A percentile compares a stretch with the other conserved stretches of the same genome.
These are phyloP conservation scores for Plectrocnemia conspersa DNA, from an alignment of 1,140 invertebrate genomes.

Conservation along the genomic window DNA sequence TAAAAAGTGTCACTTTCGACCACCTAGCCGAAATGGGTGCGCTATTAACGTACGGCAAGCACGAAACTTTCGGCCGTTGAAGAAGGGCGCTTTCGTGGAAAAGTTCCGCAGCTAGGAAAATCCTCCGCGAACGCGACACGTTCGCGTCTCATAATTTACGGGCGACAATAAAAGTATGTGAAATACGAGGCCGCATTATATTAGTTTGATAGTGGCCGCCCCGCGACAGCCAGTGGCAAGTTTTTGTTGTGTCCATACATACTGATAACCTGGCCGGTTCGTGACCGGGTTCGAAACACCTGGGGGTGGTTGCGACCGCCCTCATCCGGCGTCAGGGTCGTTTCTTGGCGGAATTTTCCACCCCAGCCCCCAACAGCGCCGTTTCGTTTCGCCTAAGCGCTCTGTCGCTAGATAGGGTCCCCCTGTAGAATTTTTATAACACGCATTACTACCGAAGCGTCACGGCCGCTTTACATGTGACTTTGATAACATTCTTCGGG, in stretches of 20 bases:
- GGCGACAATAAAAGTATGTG: slow-evolving; percentile 16
- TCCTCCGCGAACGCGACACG: too few species aligned
- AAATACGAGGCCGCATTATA: slow-evolving; percentile 17
- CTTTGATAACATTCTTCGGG: slow-evolving; percentile 25
- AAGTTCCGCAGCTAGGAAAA: too few species aligned
- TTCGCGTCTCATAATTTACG: too few species aligned
- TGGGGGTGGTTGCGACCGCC: slow-evolving; percentile 7
- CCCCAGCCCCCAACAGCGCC: not conserved
- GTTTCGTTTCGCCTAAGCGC: slow-evolving; percentile 10
- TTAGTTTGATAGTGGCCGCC: slow-evolving; percentile 25
- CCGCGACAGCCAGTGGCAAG: slow-evolving; percentile 19
- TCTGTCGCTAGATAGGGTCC: slow-evolving; percentile 20
- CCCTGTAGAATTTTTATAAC: slow-evolving; percentile 34
- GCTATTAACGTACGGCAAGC: too few species aligned
- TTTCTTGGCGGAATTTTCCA: slow-evolving; percentile 9
- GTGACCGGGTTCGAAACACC: slow-evolving; percentile 21
- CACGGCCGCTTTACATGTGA: slow-evolving; percentile 20
- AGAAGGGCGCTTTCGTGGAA: too few species aligned
- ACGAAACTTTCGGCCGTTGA: too few species aligned
- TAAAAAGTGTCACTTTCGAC: too few species aligned
- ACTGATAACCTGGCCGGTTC: slow-evolving; percentile 22
- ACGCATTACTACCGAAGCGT: slow-evolving; percentile 26
- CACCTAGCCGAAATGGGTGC: too few species aligned
- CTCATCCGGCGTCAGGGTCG: not conserved
- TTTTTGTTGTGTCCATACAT: slow-evolving; percentile 32